Conservation (phyloP, 2,888 invertebrate genomes). For the Onchidella celtica region DNA sequence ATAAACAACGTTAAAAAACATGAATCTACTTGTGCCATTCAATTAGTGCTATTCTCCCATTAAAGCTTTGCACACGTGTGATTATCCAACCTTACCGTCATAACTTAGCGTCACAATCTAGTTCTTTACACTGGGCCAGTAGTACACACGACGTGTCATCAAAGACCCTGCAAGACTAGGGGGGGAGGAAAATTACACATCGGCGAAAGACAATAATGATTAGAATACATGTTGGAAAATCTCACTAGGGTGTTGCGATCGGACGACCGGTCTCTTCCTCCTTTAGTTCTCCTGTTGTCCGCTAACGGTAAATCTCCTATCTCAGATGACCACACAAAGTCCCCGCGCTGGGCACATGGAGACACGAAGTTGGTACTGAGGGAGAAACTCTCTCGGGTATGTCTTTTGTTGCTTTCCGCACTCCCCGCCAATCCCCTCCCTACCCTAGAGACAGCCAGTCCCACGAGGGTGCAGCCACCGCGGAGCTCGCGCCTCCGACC, state of each 20-base stretch:
- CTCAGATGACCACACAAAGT: constrained; percentile 37
- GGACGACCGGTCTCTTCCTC: constrained; percentile 27
- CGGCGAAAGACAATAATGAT: constrained; percentile 13
- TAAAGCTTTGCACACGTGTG: too few relatives aligned
- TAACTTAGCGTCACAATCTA: too few relatives aligned
- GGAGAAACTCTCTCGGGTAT: constrained; percentile 72
- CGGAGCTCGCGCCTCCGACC: constrained; percentile 56
- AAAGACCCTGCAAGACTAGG: too few relatives aligned
- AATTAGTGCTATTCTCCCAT: too few relatives aligned
- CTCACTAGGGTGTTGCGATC: constrained; percentile 39
- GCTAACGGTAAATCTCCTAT: constrained; percentile 53
- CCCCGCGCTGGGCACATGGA: constrained; percentile 41
- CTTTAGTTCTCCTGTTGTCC: constrained; percentile 25
- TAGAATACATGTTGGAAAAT: constrained; percentile 40
- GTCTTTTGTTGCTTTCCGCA: constrained; percentile 77
- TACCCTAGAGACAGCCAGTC: constrained; percentile 56
- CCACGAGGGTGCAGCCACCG: constrained; percentile 55
- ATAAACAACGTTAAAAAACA: too few relatives aligned
- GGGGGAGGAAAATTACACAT: neutral
- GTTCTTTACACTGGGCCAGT: too few relatives aligned
- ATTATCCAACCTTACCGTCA: too few relatives aligned
- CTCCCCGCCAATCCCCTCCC: constrained; percentile 57
- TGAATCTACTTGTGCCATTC: too few relatives aligned
- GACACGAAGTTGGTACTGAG: constrained; percentile 56
- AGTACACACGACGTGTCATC: too few relatives aligned